A percentile compares a stretch with the other conserved stretches of the same genome.
Conservation (phyloP, 2,113 vertebrate genomes). For the Heterotilapia buettikoferi region DNA sequence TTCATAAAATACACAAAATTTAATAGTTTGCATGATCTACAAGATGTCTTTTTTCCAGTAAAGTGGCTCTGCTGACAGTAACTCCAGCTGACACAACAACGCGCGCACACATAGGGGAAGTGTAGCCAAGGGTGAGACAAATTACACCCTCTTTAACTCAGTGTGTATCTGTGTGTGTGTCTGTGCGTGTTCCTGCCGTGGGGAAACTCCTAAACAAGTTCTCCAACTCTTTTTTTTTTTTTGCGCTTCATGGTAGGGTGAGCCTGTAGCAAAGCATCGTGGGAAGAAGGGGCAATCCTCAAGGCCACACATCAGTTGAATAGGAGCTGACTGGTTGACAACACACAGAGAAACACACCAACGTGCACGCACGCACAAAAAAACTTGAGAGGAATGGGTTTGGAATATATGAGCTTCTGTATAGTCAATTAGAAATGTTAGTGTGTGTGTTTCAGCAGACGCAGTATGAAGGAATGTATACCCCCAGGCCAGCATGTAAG, state of each 20-base stretch:
- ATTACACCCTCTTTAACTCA: not conserved
- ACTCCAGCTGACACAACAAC: slow-evolving; percentile 28
- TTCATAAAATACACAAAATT: not conserved
- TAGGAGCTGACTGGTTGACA: slow-evolving; percentile 11
- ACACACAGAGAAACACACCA: not conserved
- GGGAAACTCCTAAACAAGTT: slow-evolving; percentile 21
- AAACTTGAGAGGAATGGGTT: not conserved
- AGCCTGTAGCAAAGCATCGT: not conserved
- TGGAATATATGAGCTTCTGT: not conserved
- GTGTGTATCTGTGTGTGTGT: not conserved
- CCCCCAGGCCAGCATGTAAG: slow-evolving; percentile 33
- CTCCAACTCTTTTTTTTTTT: not conserved
- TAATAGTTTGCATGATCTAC: not conserved
- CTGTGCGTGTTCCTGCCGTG: not conserved
- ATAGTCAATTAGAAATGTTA: slow-evolving; percentile 5
- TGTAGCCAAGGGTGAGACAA: slow-evolving; percentile 2
- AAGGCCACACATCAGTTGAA: slow-evolving; percentile 16
- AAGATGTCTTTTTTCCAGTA: not conserved
- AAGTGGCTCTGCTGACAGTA: not conserved
- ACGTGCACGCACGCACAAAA: not conserved
- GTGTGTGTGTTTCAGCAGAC: not conserved
- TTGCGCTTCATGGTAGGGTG: not conserved
- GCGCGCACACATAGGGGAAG: not conserved
- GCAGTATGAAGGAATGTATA: slow-evolving; percentile 29
- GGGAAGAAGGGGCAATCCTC: slow-evolving; percentile 12